Conservation (phyloP, 2,888 invertebrate genomes). For the Xestia xanthographa region DNA sequence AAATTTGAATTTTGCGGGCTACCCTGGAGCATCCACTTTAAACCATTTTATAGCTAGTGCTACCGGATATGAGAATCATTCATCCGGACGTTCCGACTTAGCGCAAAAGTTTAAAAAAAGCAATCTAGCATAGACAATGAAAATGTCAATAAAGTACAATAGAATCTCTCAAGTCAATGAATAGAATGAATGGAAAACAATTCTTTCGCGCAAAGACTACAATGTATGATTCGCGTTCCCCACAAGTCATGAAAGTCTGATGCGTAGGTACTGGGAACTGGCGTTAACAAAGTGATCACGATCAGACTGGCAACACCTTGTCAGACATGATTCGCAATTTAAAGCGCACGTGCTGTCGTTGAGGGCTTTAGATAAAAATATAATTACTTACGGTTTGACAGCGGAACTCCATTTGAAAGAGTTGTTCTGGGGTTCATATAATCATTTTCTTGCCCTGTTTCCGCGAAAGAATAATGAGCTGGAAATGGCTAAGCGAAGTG, state of each 20-base stretch:
- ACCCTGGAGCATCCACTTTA: no score
- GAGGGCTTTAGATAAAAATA: neutral
- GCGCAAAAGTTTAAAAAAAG: neutral
- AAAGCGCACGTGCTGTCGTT: constrained; percentile 53
- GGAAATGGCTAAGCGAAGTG: no score
- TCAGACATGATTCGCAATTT: constrained; percentile 19
- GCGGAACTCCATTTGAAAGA: no score
- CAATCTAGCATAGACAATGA: neutral
- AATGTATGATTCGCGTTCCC: constrained; percentile 38
- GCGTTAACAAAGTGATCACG: constrained; percentile 47
- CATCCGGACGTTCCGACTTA: neutral
- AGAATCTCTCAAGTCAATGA: no score
- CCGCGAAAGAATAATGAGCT: no score
- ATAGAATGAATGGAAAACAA: constrained; percentile 52
- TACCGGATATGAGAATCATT: no score
- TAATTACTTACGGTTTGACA: no score
- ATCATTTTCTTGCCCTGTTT: no score
- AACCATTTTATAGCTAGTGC: neutral
- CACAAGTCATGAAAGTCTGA: constrained; percentile 47
- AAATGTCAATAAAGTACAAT: neutral
- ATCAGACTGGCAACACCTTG: constrained; percentile 36
- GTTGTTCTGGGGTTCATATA: no score
- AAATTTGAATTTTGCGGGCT: no score
- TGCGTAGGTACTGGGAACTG: constrained; percentile 35
- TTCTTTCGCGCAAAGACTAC: constrained; percentile 29